These are phyloP conservation scores for Gymnobelideus leadbeateri DNA, from an alignment of 2,113 vertebrate species.

Conservation along the genomic window DNA sequence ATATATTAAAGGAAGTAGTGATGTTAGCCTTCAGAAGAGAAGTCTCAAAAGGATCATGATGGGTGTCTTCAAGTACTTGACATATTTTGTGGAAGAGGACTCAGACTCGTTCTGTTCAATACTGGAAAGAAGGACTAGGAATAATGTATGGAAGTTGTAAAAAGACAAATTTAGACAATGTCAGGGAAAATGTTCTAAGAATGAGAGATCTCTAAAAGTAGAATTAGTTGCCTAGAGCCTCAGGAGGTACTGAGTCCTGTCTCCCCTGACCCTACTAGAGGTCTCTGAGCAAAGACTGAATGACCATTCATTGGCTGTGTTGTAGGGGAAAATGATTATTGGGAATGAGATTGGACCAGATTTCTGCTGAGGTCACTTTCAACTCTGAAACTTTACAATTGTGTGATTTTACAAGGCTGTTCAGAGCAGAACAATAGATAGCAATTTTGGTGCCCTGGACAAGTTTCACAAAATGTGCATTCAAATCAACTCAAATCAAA, in stretches of 20 bases:
- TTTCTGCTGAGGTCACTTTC: not conserved
- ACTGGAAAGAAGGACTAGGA: not conserved
- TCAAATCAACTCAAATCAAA: not conserved
- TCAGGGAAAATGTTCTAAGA: not conserved
- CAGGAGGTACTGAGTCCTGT: not conserved
- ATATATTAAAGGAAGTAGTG: no score
- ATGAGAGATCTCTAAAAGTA: not conserved
- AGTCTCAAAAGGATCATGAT: no score
- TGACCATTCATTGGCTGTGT: not conserved
- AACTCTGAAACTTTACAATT: not conserved
- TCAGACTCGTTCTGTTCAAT: not conserved
- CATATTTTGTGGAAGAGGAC: not conserved
- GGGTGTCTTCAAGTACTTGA: no score
- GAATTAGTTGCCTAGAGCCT: not conserved
- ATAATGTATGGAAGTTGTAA: no score
- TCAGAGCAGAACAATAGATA: not conserved
- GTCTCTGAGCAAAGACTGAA: not conserved
- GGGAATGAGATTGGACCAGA: not conserved
- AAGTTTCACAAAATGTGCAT: not conserved
- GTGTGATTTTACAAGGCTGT: not conserved
- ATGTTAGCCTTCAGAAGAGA: no score
- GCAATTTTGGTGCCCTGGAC: not conserved
- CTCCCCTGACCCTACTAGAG: not conserved
- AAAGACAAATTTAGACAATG: not conserved
- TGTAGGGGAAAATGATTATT: not conserved